Evolutionary conservation across 1,140 invertebrate species (phyloP), one percentile per base, ranked within the genome.

Genomic region (Papilio polyxenes): DNA sequence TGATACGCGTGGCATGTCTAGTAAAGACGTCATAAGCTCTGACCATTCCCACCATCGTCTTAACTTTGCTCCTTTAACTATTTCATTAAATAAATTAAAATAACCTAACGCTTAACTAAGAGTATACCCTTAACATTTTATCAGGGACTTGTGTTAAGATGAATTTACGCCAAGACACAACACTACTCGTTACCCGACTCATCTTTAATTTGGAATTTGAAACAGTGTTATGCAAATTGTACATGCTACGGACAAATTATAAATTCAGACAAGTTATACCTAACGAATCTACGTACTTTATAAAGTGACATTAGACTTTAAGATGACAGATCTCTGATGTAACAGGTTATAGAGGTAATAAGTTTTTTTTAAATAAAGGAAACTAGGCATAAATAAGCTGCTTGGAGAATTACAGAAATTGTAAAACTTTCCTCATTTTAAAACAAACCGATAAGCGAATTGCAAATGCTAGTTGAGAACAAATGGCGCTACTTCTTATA

Each of bases 381-480:
- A 40, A 15, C 11, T 15, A 72, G 7, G 31, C 6, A 40, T 40
- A 72, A 72, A 72, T 13, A 72, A 72, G 23, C 31, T 37, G 37
- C 11, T 37, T 15, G 13, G 2, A 37, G 31, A 72, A 72, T 72
- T 72, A 72, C 31, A 72, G 11, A 5, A 15, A 31, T 65, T 65
- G 62, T 72, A 37, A 72, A 72, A 72, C 31, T 72, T 72, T 72
- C 31, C 65, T 72, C 31, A 11, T 72, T 72, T 44, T 72, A 37
- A 40, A 72, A 72, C 65, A 72, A 72, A 72, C 65, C 65, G 65
- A 72, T 72, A 72, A 72, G 65, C 31, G 65, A 37, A 72, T 72
- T 72, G 31, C 40, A 37, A 72, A 72, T 72, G 65, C 65, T 72
- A 40, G 23, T 72, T 72, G 23, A 72, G 65, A 72, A 72, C 65